A percentile compares a stretch with the other conserved stretches of the same genome.
phyloP scores from a whole-genome alignment of 2,888 invertebrate species.

The Limnephilus marmoratus region DNA sequence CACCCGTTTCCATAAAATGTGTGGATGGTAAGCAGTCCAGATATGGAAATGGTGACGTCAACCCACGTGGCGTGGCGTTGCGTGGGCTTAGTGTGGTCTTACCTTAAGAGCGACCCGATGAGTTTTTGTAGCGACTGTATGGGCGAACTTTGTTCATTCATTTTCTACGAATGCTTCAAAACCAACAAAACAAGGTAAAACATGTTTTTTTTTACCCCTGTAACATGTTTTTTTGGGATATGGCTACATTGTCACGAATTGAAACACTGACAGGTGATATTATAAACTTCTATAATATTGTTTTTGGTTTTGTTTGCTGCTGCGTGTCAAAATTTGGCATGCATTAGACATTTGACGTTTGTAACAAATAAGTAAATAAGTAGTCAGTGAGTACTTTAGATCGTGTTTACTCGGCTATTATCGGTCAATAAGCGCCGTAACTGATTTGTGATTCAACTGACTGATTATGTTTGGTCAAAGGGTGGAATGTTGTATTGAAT shows the following conservation, averaged over 20 bases:
- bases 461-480: background rate
- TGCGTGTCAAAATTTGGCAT: slow-evolving; percentile 2
- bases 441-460: background rate
- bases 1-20: too few species aligned
- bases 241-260: background rate
- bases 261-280: background rate
- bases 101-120: too few species aligned
- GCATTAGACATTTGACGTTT: slow-evolving; percentile 2
- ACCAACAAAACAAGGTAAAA: too few species aligned
- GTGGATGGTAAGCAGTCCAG: too few species aligned
- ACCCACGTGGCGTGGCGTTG: too few species aligned
- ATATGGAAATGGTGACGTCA: too few species aligned
- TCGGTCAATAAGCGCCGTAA: background rate
- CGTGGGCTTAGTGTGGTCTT: too few species aligned
- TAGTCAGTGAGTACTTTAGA: background rate
- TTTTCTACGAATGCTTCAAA: too few species aligned
- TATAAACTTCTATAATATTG: background rate
- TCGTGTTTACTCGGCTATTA: background rate
- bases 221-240: too few species aligned
- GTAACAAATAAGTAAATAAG: background rate
- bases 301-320: background rate
- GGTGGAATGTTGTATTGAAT: background rate
- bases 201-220: too few species aligned
- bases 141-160: too few species aligned
- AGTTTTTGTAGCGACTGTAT: too few species aligned